Conservation (phyloP, 2,888 invertebrate genomes). For the Archips crataeganus region DNA sequence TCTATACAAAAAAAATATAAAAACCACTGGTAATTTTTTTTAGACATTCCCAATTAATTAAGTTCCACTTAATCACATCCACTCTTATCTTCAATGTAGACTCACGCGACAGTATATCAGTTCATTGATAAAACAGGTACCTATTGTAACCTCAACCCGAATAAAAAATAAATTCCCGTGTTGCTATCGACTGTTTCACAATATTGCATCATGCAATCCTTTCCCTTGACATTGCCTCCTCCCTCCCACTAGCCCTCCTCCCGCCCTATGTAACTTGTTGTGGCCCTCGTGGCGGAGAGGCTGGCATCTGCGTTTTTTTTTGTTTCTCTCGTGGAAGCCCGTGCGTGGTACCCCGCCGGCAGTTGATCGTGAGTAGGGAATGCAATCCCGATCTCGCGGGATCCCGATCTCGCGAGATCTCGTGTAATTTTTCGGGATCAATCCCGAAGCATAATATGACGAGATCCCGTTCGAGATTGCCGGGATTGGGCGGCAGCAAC, state of each 20-base stretch:
- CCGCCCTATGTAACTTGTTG: constrained; percentile 8
- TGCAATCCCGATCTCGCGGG: no score
- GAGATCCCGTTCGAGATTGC: no score
- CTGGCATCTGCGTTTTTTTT: constrained; percentile 25
- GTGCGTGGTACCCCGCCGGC: constrained; percentile 32
- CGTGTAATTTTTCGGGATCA: no score
- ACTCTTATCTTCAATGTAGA: neutral
- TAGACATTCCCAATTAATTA: constrained; percentile 1
- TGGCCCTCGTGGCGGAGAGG: neutral
- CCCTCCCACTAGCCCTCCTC: constrained; percentile 12
- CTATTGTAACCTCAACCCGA: neutral
- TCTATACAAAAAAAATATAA: no score
- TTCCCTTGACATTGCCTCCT: constrained; percentile 2
- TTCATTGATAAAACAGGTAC: neutral
- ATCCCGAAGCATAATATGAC: no score
- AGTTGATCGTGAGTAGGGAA: constrained; percentile 32
- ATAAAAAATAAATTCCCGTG: neutral
- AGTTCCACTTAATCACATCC: neutral
- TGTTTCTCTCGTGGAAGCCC: constrained; percentile 32
- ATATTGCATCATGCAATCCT: constrained; percentile 38
- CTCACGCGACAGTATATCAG: neutral
- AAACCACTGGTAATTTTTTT: no score
- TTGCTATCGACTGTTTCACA: constrained; percentile 25
- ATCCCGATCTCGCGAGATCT: no score
- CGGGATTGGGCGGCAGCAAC: no score